A percentile compares a stretch with the other conserved stretches of the same genome.
Conservation (phyloP, 2,113 vertebrate species). For the Leuciscus idus region DNA sequence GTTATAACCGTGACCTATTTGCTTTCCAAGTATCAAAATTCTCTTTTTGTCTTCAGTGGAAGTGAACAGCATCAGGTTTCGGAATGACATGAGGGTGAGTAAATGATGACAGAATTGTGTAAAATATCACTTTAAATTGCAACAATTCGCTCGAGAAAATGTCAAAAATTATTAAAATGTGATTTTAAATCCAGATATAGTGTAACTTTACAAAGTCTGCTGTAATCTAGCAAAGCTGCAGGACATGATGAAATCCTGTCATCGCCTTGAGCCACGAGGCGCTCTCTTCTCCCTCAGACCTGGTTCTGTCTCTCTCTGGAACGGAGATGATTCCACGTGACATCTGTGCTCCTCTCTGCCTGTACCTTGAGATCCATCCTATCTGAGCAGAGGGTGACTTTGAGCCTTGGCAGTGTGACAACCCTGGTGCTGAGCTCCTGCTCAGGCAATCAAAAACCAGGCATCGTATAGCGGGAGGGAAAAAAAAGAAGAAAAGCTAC, state of each 20-base stretch:
- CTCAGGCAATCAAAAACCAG: slow-evolving; percentile 56
- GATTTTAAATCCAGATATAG: slow-evolving; percentile 29
- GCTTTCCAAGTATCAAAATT: not conserved
- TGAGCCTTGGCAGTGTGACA: slow-evolving; percentile 58
- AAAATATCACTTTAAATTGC: not conserved
- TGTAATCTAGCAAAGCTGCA: slow-evolving; percentile 25
- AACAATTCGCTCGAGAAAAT: slow-evolving; percentile 10
- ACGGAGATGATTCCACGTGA: slow-evolving; percentile 51
- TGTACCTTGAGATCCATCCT: slow-evolving; percentile 51
- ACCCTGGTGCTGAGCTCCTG: slow-evolving; percentile 45
- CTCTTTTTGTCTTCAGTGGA: not conserved
- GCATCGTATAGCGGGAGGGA: slow-evolving; percentile 45
- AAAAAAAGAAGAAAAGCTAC: slow-evolving; percentile 4
- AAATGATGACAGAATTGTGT: not conserved
- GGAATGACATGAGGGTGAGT: not conserved
- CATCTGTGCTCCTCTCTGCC: slow-evolving; percentile 52
- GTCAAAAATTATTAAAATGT: slow-evolving; percentile 1
- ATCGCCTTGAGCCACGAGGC: slow-evolving; percentile 20
- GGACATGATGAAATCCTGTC: slow-evolving; percentile 32
- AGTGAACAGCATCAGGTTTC: not conserved
- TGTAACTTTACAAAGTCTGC: slow-evolving; percentile 12
- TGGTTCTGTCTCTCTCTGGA: slow-evolving; percentile 37
- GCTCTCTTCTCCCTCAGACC: slow-evolving; percentile 21
- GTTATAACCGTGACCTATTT: not conserved
- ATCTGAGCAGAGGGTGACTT: slow-evolving; percentile 58